phyloP scores from a whole-genome alignment of 2,113 vertebrate species.

The Chauna torquata region DNA sequence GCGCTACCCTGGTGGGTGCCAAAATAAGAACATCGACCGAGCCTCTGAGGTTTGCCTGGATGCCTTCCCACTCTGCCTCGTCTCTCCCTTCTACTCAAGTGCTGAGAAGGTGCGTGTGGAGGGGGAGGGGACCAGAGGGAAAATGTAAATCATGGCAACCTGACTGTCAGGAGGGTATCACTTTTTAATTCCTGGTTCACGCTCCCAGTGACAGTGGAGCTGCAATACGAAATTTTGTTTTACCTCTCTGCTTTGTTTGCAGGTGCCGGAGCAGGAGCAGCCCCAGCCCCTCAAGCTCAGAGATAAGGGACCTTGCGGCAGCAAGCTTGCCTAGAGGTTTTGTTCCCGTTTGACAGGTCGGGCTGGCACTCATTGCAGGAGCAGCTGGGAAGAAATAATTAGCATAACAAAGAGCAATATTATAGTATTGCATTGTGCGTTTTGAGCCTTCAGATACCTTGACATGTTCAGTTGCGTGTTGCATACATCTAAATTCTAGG shows the following conservation, averaged over 20 bases:
- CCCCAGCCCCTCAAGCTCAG: background rate
- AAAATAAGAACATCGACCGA: background rate
- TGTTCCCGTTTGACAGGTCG: slow-evolving; percentile 65
- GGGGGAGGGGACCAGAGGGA: slow-evolving; percentile 13
- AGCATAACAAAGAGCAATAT: slow-evolving; percentile 79
- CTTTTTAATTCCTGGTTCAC: slow-evolving; percentile 33
- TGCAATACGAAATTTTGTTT: slow-evolving; percentile 22
- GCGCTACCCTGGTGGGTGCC: background rate
- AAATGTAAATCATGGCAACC: slow-evolving; percentile 43
- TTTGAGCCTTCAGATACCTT: slow-evolving; percentile 58
- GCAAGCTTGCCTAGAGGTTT: slow-evolving; percentile 46
- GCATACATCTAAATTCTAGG: slow-evolving; percentile 11
- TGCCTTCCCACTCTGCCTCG: slow-evolving; percentile 13
- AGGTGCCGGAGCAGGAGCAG: background rate
- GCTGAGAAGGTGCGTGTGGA: background rate
- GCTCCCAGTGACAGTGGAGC: background rate
- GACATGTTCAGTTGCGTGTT: background rate
- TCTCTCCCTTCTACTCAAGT: background rate
- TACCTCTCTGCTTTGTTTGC: slow-evolving; percentile 8
- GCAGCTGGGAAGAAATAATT: slow-evolving; percentile 79
- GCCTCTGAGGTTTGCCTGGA: slow-evolving; percentile 12
- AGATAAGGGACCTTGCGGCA: slow-evolving; percentile 42
- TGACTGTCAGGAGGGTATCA: slow-evolving; percentile 46
- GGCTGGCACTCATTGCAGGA: slow-evolving; percentile 66
- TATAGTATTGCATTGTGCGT: slow-evolving; percentile 48